Evolutionary conservation across 2,888 invertebrate genomes (phyloP), one percentile per base, ranked within the genome.

Genomic region (Proisotoma minuta): DNA sequence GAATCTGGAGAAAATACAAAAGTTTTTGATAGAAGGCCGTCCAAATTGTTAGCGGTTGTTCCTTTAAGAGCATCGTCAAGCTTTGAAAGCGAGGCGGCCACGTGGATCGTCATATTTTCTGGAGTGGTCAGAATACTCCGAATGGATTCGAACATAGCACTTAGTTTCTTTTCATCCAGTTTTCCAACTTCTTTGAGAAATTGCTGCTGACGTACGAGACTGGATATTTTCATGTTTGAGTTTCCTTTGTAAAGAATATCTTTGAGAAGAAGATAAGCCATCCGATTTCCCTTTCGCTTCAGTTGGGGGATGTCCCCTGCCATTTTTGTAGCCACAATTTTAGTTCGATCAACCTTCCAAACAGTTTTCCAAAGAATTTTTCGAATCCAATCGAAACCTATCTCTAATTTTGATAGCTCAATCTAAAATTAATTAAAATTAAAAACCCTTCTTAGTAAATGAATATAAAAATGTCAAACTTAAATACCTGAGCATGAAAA

Each of bases 251-350:
- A 88, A 49, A 82, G 74, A 60, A 88, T 75, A 51, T 84, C 83
- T 66, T 81, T 82, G 77, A 86, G 80, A 3, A 86, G 75, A 73
- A 84, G 82, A 8, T 80, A 76, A 5, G 84, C 84, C 75, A 94
- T 84, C 68, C 83, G 83, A 74, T 84, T 80, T 2, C 91, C 93
- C 63, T 84, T 83, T 39, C 88, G 80, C 76, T 88, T 88, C 58
- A 84, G 82, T 77, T 87, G 85, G 1, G 89, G 82, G 1, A 91
- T 87, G 66, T 90, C 88, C 72, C 90, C 91, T 52, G 87, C 82
- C 79, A 93, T 83, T 77, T 92, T 89, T 66, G 86, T 85, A 0
- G 89, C 87, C 69, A 89, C 85, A 26, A 91, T 86, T 73, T 86
- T 83, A 50, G 92, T 77, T 66, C 92, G 80, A 56, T 91, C 89